A percentile compares a stretch with the other conserved stretches of the same genome.
These are phyloP conservation scores for Drosophila erecta DNA, from an alignment of 1,140 invertebrate genomes.

Conservation along the genomic window DNA sequence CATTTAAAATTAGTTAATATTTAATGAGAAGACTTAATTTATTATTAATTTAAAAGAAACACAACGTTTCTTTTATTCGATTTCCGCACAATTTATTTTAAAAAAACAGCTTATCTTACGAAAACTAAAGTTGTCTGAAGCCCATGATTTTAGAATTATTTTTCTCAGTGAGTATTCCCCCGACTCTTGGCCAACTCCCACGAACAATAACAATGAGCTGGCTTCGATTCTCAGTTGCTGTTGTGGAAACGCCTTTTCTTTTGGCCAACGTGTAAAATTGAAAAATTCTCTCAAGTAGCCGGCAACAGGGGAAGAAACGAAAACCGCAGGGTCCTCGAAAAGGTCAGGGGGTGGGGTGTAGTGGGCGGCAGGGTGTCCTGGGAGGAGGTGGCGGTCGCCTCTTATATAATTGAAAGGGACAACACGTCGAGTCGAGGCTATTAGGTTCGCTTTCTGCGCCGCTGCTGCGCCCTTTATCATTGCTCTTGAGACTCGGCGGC, in stretches of 20 bases:
- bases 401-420: slow-evolving; percentile 80
- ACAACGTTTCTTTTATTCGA: too few species aligned
- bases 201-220: slow-evolving; percentile 71
- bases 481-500: slow-evolving; percentile 74
- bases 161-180: slow-evolving; percentile 7
- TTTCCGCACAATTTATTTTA: too few species aligned
- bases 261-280: slow-evolving; percentile 76
- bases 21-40: too few species aligned
- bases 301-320: slow-evolving; percentile 25
- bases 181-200: slow-evolving; percentile 19
- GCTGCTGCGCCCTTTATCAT: slow-evolving; percentile 55
- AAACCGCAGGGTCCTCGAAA: slow-evolving; percentile 46
- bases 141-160: background rate
- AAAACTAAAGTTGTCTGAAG: background rate
- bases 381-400: slow-evolving; percentile 26
- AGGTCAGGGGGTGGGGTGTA: background rate
- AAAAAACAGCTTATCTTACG: background rate
- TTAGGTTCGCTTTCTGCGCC: slow-evolving; percentile 60
- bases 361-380: slow-evolving; percentile 9
- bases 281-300: slow-evolving; percentile 73
- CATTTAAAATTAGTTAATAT: too few species aligned
- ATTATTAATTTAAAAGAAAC: too few species aligned
- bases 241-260: slow-evolving; percentile 51
- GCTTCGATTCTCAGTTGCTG: slow-evolving; percentile 40
- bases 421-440: slow-evolving; percentile 79